Evolutionary conservation across 2,113 vertebrate species (phyloP).

Genomic region (Willisornis vidua): DNA sequence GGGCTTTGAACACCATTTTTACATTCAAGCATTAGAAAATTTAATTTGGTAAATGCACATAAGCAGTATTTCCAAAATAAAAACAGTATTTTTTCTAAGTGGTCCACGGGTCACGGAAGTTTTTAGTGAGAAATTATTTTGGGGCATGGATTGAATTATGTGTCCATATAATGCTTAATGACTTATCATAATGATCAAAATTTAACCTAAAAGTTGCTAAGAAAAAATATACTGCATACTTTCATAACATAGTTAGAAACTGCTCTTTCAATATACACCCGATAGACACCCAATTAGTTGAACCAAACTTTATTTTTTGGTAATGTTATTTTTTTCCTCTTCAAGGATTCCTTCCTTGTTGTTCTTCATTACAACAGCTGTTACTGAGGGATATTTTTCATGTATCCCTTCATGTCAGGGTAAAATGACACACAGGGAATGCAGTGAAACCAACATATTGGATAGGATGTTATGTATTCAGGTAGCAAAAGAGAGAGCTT

Average conservation of each 20-base stretch:
- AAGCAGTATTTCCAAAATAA: not conserved
- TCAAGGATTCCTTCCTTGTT: not conserved
- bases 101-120: not conserved
- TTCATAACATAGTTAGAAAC: not conserved
- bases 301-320: not conserved
- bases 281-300: not conserved
- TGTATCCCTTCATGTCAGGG: not conserved
- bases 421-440: not conserved
- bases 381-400: not conserved
- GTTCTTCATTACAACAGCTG: not conserved
- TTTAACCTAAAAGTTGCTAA: not conserved
- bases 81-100: not conserved
- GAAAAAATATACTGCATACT: not conserved
- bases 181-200: not conserved
- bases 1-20: conserved; percentile 47
- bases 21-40: conserved; percentile 23
- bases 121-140: not conserved
- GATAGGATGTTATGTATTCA: not conserved
- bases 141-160: not conserved
- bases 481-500: not conserved
- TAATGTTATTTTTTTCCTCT: not conserved
- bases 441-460: not conserved
- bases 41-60: not conserved
- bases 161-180: not conserved
- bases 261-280: not conserved